Evolutionary conservation across 2,888 invertebrate genomes (phyloP), one percentile per base, ranked within the genome.

Genomic region (Cheilosia scutellata): DNA sequence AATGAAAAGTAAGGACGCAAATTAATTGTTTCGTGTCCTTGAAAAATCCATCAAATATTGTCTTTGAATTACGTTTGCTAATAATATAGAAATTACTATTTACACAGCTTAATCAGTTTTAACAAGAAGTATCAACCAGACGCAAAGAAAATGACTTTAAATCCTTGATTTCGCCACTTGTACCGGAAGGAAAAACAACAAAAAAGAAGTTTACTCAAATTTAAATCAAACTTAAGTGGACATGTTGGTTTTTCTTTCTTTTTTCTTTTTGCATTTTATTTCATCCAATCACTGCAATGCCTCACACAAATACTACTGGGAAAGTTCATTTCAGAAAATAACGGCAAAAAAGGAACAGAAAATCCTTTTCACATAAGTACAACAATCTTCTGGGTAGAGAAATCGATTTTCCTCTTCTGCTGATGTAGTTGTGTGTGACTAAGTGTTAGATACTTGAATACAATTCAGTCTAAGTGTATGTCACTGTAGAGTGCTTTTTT

Each of bases 391-490:
- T 74, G 47, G 7, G 37, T 37, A 51, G 25, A 49, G 75, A 76
- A 76, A 82, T 82, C 82, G 82, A 82, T 82, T 75, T 75, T 60
- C 2, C 29, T 70, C 49, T 62, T 42, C 42, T 57, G 55, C 57
- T 25, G 29, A 29, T 82, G 82, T 82, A 76, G 47, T 82, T 70
- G 75, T 68, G 37, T 74, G 65, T 70, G 70, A 70, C 44, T 75
- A 70, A 82, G 75, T 75, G 57, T 82, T 49, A 82, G 75, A 47
- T 63, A 58, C 82, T 82, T 82, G 51, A 82, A 70, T 55, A 57
- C 70, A 68, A 70, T 70, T 75, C n/a, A 33, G 57, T 82, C 42
- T 68, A 42, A 44, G 75, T 75, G 75, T 82, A 49, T 63, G 63
- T 62, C 74, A 60, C 27, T 66, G 68, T 66, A 68, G 11, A 44